Evolutionary conservation across 2,797 vertebrate genomes (phyloP), one percentile per base, ranked within the genome.

Genomic region (Intellagama lesueurii): DNA sequence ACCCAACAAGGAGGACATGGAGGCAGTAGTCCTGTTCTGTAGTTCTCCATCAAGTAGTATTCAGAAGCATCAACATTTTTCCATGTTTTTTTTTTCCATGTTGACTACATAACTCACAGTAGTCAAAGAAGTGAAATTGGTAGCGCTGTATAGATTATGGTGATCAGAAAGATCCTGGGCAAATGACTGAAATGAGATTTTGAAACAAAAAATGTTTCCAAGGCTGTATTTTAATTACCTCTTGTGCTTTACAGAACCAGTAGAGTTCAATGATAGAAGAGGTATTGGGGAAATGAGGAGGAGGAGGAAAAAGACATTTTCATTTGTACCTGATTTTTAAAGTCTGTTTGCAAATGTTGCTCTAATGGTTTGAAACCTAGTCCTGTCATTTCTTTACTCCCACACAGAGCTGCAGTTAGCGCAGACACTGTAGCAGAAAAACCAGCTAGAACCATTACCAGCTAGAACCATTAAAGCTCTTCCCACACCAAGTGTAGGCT

Each of bases 281-380:
- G 8, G 26, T 8, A 72, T 40, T 83, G 24, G 28, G 7, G 2
- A 28, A 68, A 73, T 12, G 3, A 56, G 52, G 40, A 30, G 52
- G 40, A 30, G 1, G 40, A 30, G 79, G 40, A 80, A 91, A 79
- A 93, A 95, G 86, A 91, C 92, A 95, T 95, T 95, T 94, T 94
- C 94, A 94, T 94, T 92, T 90, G 92, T 93, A 89, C 93, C 93
- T 95, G 92, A 86, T 91, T 94, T 96, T 93, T 95, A 96, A 94
- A 76, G 96, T 97, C 96, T 97, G 96, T 97, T 97, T 97, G 96
- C 96, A 97, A 97, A 96, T 97, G 96, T 96, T 97, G 96, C 94
- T 96, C 95, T 96, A 95, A 97, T 96, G 96, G 97, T 96, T 97
- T 97, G 96, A 97, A 97, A 97, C 95, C 96, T 95, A 97, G 96